Conservation (phyloP, 1,140 invertebrate genomes). For the Gonatopus flavifemur region DNA sequence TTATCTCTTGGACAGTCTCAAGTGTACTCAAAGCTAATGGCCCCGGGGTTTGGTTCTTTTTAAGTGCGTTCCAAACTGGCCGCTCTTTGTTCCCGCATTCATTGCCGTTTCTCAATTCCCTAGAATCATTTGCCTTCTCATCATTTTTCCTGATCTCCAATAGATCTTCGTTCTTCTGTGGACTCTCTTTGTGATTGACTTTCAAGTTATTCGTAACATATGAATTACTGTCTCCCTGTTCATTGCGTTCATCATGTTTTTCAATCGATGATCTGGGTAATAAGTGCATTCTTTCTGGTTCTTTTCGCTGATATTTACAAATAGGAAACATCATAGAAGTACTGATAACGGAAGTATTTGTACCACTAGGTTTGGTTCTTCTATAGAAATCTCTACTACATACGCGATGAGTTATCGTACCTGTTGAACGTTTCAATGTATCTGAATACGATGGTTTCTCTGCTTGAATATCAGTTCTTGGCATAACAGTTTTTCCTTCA, state of each 20-base stretch:
- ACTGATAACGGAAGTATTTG: neutral
- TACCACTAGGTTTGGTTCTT: slow-evolving; percentile 6
- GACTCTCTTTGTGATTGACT: neutral
- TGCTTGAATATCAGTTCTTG: neutral
- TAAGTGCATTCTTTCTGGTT: slow-evolving; percentile 22
- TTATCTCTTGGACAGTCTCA: slow-evolving; percentile 35
- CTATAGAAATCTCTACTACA: slow-evolving; percentile 26
- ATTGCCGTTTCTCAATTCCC: slow-evolving; percentile 12
- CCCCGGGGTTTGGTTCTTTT: slow-evolving; percentile 34
- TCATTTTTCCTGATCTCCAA: slow-evolving; percentile 3
- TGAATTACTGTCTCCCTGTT: slow-evolving; percentile 1
- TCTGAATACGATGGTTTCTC: slow-evolving; percentile 46
- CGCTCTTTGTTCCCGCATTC: slow-evolving; percentile 34
- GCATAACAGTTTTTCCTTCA: neutral
- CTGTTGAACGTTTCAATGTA: slow-evolving; percentile 35
- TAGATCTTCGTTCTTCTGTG: slow-evolving; percentile 13
- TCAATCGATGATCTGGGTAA: slow-evolving; percentile 26
- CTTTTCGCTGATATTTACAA: slow-evolving; percentile 18
- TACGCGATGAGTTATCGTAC: slow-evolving; percentile 8
- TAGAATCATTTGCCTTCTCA: slow-evolving; percentile 14
- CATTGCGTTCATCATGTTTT: slow-evolving; percentile 1
- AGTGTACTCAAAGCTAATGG: slow-evolving; percentile 34
- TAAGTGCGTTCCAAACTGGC: slow-evolving; percentile 42
- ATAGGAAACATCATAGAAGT: slow-evolving; percentile 16
- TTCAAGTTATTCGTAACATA: neutral